A percentile compares a stretch with the other conserved stretches of the same genome.
Evolutionary conservation across 2,888 invertebrate genomes (phyloP).

Genomic region (Ashinkailepas kermadecensis): DNA sequence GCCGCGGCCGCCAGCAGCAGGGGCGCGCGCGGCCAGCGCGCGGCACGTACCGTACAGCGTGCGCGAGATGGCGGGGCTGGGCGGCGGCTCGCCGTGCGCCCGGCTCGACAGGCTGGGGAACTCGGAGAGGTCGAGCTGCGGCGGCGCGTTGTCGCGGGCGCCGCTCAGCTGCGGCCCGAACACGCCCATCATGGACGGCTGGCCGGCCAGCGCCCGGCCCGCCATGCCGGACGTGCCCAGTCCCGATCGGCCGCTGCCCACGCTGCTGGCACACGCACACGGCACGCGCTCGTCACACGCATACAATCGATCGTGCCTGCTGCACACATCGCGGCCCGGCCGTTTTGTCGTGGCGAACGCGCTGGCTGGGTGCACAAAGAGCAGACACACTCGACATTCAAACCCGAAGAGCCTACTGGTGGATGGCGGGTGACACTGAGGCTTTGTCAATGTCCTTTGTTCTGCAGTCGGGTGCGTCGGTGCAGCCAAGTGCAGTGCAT

Average conservation of each 20-base stretch:
- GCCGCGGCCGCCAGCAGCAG: background rate
- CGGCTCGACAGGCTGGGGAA: slow-evolving; percentile 86
- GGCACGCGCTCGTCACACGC: background rate
- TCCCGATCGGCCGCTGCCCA: slow-evolving; percentile 1
- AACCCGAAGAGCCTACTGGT: too few relatives aligned
- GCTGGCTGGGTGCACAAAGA: too few relatives aligned
- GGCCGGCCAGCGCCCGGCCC: background rate
- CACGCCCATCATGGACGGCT: slow-evolving; percentile 19
- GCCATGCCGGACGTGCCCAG: slow-evolving; percentile 8
- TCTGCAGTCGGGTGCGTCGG: too few relatives aligned
- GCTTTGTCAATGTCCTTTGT: too few relatives aligned
- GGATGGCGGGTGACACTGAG: too few relatives aligned
- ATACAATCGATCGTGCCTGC: too few relatives aligned
- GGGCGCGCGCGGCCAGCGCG: too few relatives aligned
- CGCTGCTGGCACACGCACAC: background rate
- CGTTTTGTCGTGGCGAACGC: too few relatives aligned
- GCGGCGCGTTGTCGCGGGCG: slow-evolving; percentile 48
- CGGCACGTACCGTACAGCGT: background rate
- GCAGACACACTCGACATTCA: too few relatives aligned
- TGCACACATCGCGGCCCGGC: too few relatives aligned
- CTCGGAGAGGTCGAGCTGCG: slow-evolving; percentile 81
- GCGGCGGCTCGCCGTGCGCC: slow-evolving; percentile 49
- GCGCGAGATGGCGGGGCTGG: slow-evolving; percentile 26
- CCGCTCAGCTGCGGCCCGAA: slow-evolving; percentile 4
- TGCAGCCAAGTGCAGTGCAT: too few relatives aligned